phyloP scores from a whole-genome alignment of 2,888 invertebrate species.

The Campopleginae sp. region DNA sequence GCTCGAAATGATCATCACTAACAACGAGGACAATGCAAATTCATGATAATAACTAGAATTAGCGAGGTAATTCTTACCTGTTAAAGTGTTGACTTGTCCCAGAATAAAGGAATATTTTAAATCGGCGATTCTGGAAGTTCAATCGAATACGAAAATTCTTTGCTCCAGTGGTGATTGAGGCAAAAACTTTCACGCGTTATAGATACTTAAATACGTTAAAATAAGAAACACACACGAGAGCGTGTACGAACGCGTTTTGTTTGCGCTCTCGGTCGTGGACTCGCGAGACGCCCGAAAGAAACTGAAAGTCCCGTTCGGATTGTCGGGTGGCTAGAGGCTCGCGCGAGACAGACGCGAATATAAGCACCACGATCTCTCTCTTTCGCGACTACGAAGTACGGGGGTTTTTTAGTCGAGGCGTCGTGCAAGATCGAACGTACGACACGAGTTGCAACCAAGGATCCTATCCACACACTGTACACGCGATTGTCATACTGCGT shows the following conservation, averaged over 20 bases:
- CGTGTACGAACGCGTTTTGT: slow-evolving; percentile 43
- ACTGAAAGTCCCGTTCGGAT: slow-evolving; percentile 81
- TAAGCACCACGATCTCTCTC: not conserved
- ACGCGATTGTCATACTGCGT: slow-evolving; percentile 2
- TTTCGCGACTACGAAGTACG: slow-evolving; percentile 20
- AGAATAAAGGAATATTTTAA: not conserved
- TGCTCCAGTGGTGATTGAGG: not conserved
- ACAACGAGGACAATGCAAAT: not conserved
- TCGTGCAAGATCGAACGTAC: slow-evolving; percentile 6
- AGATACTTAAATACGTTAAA: not conserved
- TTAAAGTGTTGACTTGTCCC: not conserved
- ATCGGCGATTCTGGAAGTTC: slow-evolving; percentile 4
- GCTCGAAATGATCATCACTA: not conserved
- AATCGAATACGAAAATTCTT: not conserved
- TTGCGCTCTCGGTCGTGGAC: slow-evolving; percentile 76
- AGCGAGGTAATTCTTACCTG: not conserved
- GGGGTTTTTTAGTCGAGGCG: slow-evolving; percentile 34
- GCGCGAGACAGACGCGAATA: slow-evolving; percentile 27
- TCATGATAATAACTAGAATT: not conserved
- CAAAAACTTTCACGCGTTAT: slow-evolving; percentile 50
- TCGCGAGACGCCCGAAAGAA: slow-evolving; percentile 80
- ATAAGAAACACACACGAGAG: slow-evolving; percentile 61
- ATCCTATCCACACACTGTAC: slow-evolving; percentile 4
- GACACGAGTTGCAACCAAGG: not conserved
- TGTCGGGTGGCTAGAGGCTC: slow-evolving; percentile 38